Evolutionary conservation across 1,140 invertebrate genomes (phyloP), one percentile per base, ranked within the genome.

Genomic region (Gryllus bimaculatus): DNA sequence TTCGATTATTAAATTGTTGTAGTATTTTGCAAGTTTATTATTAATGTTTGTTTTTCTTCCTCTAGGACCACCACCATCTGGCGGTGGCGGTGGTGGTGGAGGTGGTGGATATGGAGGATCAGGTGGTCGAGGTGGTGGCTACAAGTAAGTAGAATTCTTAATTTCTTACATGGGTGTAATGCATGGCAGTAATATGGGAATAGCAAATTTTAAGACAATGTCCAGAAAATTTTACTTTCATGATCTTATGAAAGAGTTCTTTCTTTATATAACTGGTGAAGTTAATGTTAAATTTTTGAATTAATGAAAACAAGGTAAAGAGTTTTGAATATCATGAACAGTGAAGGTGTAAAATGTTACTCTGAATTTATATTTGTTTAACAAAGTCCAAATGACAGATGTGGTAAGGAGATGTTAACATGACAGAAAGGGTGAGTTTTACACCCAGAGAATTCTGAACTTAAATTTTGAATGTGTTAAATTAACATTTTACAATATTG

Each of bases 81-180:
- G 79, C 20, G 75, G 79, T 20, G 49, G 74, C 76, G 75, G 75
- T 49, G 48, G 79, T 12, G 39, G 15, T 78, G 74, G 77, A 75
- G 79, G 79, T 15, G 77, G 77, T 73, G 79, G 79, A 3, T 66
- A 74, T 77, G 79, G 79, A 21, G 48, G 77, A 21, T n/a, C 47
- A 20, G 80, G 80, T 47, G 80, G 79, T 47, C 21, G 78, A 12
- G 78, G 78, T 47, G 78, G 78, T 20, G 78, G 78, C 21, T 79
- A 79, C 47, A 73, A 73, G 78, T 79, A 47, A 79, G 78, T 79
- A 20, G 8, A 15, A 21, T 73, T 47, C 20, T 8, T 78, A 26
- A 7, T 78, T 13, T 47, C 20, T 0, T 78, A 26, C 49, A 18
- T 48, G n/a, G 18, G 26, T 39, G 26, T 39, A 39, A 20, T 74